These are phyloP conservation scores for Euura saliciscinereae DNA, from an alignment of 1,140 invertebrate genomes.

Conservation along the genomic window DNA sequence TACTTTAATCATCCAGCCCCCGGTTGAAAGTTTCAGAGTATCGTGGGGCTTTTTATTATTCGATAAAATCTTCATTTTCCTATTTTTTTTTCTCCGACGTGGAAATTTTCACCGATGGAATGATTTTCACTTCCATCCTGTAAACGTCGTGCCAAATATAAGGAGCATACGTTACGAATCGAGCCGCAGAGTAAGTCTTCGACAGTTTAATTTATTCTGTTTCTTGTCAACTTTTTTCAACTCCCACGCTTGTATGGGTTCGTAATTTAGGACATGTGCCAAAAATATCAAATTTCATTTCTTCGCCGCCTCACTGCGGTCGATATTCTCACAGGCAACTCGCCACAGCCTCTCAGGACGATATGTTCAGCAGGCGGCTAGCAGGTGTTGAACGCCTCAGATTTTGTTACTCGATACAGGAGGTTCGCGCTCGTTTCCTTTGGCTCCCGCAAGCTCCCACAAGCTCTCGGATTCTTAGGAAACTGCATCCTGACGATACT, in stretches of 20 bases:
- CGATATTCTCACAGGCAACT: neutral
- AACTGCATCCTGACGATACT: no score
- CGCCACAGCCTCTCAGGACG: no score
- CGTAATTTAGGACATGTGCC: slow-evolving; percentile 1
- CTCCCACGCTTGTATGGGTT: neutral
- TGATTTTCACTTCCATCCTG: no score
- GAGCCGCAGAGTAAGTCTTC: no score
- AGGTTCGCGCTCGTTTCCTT: neutral
- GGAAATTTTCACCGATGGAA: no score
- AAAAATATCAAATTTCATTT: slow-evolving; percentile 10
- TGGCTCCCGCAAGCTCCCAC: neutral
- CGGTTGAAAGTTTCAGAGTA: neutral
- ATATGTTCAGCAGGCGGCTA: neutral
- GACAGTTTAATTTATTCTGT: no score
- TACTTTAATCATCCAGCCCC: neutral
- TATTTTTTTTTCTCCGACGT: no score
- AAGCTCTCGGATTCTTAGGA: neutral
- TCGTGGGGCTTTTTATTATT: neutral
- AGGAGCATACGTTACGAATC: no score
- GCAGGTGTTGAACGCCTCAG: neutral
- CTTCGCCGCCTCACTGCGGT: neutral
- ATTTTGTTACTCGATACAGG: slow-evolving; percentile 10
- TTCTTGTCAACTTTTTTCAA: no score
- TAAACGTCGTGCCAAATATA: no score
- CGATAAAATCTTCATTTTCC: no score